phyloP scores from a whole-genome alignment of 2,113 vertebrate genomes.

The Thomomys bottae region DNA sequence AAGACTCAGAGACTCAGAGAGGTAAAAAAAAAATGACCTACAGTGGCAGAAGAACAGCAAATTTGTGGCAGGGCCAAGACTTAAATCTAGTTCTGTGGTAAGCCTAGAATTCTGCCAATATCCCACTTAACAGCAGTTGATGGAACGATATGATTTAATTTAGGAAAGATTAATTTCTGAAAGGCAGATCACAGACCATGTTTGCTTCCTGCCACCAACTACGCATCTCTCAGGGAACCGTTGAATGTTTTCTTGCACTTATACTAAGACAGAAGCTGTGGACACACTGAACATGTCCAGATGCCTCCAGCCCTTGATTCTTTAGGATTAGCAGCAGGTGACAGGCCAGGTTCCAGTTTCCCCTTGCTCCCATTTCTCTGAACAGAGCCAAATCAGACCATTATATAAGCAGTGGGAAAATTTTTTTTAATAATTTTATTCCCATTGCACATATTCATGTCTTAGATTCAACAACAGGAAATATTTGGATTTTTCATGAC shows the following conservation, averaged over 20 bases:
- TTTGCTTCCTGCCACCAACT: background rate
- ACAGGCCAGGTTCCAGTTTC: background rate
- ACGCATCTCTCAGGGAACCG: background rate
- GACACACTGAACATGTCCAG: background rate
- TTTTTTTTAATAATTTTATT: slow-evolving; percentile 77
- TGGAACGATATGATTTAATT: background rate
- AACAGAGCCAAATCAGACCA: background rate
- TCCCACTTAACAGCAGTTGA: background rate
- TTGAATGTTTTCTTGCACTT: too few relatives aligned
- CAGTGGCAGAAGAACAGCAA: background rate
- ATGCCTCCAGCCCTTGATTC: background rate
- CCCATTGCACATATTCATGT: slow-evolving; percentile 2
- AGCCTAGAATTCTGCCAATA: background rate
- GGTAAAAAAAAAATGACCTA: background rate
- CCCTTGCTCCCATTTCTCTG: background rate
- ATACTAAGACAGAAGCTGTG: background rate
- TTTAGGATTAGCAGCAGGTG: background rate
- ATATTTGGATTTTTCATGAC: slow-evolving; percentile 65
- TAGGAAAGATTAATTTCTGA: background rate
- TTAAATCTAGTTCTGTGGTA: background rate
- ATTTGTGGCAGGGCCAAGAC: background rate
- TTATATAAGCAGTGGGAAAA: slow-evolving; percentile 51
- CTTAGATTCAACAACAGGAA: slow-evolving; percentile 73
- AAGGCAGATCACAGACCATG: background rate
- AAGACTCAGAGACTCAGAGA: background rate